Conservation (phyloP, 2,888 invertebrate species). For the Cordilura impudica region DNA sequence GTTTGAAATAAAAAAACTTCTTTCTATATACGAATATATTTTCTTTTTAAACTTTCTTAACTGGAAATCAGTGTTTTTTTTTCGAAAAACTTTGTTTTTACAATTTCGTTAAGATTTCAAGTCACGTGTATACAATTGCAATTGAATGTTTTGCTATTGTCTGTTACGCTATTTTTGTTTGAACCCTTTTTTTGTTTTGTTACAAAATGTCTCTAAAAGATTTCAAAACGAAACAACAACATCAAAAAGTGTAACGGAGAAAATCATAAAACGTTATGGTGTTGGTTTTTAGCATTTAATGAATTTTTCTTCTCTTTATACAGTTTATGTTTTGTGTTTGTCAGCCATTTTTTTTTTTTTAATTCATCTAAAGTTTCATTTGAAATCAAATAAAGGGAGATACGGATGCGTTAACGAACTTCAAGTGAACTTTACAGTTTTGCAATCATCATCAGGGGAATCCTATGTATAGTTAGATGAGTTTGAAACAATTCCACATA, state of each 20-base stretch:
- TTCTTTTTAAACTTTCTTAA: conserved; percentile 39
- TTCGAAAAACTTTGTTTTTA: conserved; percentile 25
- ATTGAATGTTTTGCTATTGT: conserved; percentile 58
- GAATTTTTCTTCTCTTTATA: conserved; percentile 14
- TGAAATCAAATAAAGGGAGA: conserved; percentile 65
- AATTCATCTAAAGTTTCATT: conserved; percentile 63
- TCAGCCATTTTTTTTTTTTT: conserved; percentile 12
- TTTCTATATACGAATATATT: no score
- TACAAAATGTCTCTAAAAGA: conserved; percentile 20
- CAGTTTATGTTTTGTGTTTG: neutral
- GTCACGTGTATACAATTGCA: conserved; percentile 67
- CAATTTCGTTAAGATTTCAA: conserved; percentile 63
- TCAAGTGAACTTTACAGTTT: conserved; percentile 61
- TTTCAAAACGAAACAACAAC: conserved; percentile 33
- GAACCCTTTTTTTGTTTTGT: conserved; percentile 19
- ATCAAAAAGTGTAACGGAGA: conserved; percentile 31
- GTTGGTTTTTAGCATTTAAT: conserved; percentile 36
- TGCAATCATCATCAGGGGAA: conserved; percentile 12
- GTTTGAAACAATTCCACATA: neutral
- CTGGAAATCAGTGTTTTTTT: conserved; percentile 10
- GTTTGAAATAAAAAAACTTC: neutral
- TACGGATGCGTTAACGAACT: conserved; percentile 68
- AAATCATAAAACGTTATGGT: conserved; percentile 42
- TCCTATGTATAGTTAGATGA: neutral
- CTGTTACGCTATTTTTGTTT: conserved; percentile 42